These are phyloP conservation scores for Zootoca vivipara DNA, from an alignment of 2,113 vertebrate species.

Conservation along the genomic window DNA sequence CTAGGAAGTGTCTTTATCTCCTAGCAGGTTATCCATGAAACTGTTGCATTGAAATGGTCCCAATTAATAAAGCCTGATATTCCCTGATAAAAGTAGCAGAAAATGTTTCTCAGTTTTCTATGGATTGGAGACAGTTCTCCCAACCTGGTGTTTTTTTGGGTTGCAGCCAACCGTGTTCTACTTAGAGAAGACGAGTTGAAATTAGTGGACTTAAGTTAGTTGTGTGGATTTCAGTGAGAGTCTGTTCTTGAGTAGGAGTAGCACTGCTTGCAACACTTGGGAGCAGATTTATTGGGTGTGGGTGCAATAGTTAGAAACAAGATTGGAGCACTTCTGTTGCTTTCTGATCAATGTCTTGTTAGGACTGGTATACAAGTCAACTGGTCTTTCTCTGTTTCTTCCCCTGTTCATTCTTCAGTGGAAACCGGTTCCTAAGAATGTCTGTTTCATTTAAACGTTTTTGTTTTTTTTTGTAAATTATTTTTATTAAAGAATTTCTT, in stretches of 20 bases:
- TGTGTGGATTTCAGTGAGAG: no score
- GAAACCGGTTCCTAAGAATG: background rate
- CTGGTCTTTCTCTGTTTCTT: background rate
- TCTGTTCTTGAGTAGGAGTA: no score
- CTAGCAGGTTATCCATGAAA: no score
- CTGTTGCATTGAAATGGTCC: background rate
- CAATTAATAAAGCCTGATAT: background rate
- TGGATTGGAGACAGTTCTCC: background rate
- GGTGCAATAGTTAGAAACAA: background rate
- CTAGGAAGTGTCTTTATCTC: no score
- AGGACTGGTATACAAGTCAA: background rate
- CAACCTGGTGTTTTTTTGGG: rapidly evolving
- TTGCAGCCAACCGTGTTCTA: no score
- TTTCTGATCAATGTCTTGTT: background rate
- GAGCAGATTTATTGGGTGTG: background rate
- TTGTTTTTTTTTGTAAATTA: background rate
- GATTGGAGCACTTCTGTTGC: background rate
- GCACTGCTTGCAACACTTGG: no score
- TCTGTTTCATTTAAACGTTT: background rate
- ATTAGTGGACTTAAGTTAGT: no score
- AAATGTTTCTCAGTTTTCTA: background rate
- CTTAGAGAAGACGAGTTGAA: no score
- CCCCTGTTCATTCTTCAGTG: background rate
- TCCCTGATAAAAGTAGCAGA: no score
- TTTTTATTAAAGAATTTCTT: no score